A percentile compares a stretch with the other conserved stretches of the same genome.
These are phyloP conservation scores for Ectemnius lituratus DNA, from an alignment of 2,888 invertebrate genomes.

Conservation along the genomic window DNA sequence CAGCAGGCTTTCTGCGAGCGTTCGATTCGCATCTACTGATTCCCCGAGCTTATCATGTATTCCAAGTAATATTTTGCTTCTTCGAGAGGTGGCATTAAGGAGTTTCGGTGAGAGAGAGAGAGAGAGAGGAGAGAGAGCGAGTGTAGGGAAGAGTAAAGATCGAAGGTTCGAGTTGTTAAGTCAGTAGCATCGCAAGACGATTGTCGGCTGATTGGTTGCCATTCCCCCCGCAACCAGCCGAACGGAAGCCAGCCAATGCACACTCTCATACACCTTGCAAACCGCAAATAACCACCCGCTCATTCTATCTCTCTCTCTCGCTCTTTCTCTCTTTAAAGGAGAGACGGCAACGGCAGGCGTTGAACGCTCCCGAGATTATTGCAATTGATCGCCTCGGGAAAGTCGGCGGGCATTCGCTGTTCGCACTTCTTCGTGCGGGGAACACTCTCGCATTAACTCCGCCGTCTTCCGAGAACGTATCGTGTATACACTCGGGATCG, in stretches of 20 bases:
- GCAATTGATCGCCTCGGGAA: constrained; percentile 5
- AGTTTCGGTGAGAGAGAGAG: constrained; percentile 38
- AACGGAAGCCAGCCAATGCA: constrained; percentile 54
- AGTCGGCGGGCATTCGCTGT: not conserved
- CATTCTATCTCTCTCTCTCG: not conserved
- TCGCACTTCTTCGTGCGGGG: not conserved
- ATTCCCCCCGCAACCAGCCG: constrained; percentile 35
- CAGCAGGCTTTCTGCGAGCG: no score
- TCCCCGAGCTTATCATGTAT: not conserved
- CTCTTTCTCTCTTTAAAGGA: no score
- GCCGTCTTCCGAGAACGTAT: no score
- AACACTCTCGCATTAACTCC: not conserved
- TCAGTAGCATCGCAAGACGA: constrained; percentile 57
- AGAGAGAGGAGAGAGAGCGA: constrained; percentile 37
- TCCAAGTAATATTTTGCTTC: not conserved
- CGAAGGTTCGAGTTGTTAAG: constrained; percentile 54
- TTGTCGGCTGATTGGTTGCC: constrained; percentile 52
- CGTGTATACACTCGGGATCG: no score
- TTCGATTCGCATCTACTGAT: no score
- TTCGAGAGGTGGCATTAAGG: constrained; percentile 14
- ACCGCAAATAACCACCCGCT: constrained; percentile 40
- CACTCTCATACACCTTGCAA: constrained; percentile 30
- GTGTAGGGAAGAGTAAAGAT: constrained; percentile 48
- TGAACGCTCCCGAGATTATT: constrained; percentile 1
- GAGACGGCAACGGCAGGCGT: not conserved